Evolutionary conservation across 1,140 invertebrate species (phyloP).

Genomic region (Stegodyphus dumicola): DNA sequence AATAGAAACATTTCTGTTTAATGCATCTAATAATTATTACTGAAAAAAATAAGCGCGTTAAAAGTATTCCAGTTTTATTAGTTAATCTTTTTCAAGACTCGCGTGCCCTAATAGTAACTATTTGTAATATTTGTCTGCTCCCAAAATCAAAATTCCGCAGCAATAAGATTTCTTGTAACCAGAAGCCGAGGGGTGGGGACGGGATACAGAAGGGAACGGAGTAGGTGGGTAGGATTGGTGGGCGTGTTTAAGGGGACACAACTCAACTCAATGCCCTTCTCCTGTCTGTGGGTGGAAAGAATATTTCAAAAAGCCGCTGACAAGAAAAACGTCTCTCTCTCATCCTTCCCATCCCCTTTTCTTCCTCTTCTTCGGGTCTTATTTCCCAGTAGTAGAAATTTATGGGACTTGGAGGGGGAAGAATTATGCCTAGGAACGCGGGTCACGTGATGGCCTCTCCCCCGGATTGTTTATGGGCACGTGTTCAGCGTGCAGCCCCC

Average conservation of each 20-base stretch:
- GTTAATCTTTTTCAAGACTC: too few relatives aligned
- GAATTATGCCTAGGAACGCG: constrained; percentile 37
- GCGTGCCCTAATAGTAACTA: too few relatives aligned
- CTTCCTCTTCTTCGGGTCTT: not conserved
- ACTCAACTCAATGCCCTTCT: constrained; percentile 38
- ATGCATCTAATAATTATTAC: too few relatives aligned
- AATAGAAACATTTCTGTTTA: too few relatives aligned
- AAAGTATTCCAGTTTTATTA: too few relatives aligned
- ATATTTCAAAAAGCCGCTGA: constrained; percentile 51
- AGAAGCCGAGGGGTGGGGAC: not conserved
- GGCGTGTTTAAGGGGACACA: constrained; percentile 44
- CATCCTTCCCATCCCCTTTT: not conserved
- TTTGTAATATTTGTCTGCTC: too few relatives aligned
- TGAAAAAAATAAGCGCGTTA: too few relatives aligned
- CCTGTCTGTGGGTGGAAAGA: constrained; percentile 47
- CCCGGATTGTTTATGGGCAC: constrained; percentile 40
- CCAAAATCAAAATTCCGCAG: too few relatives aligned
- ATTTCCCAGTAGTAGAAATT: constrained; percentile 29
- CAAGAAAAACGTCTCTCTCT: constrained; percentile 59
- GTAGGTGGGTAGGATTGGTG: not conserved
- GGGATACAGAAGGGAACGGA: not conserved
- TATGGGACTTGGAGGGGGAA: constrained; percentile 17
- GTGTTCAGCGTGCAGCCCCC: constrained; percentile 13
- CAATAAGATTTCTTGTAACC: too few relatives aligned
- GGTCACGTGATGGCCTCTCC: constrained; percentile 14